Conservation (phyloP, 2,113 vertebrate species). For the Elephantulus edwardii region DNA sequence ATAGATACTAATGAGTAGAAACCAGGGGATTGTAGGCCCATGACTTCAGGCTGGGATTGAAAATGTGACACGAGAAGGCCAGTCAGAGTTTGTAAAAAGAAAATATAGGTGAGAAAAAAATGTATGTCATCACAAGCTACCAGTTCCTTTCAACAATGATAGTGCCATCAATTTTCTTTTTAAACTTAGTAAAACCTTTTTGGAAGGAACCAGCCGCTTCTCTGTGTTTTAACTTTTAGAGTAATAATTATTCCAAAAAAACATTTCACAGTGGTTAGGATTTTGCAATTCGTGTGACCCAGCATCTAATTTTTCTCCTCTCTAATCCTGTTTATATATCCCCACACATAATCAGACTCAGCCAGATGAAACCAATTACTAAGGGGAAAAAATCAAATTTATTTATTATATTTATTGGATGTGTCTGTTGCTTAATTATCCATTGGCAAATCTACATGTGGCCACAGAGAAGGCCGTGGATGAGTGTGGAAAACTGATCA, state of each 20-base stretch:
- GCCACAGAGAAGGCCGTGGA: slow-evolving; percentile 20
- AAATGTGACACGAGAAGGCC: not conserved
- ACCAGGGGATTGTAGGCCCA: too few species aligned
- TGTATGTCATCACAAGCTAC: not conserved
- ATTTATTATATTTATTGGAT: slow-evolving; percentile 78
- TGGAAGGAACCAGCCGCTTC: not conserved
- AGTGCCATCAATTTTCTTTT: slow-evolving; percentile 37
- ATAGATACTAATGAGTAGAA: not conserved
- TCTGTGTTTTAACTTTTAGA: slow-evolving; percentile 31
- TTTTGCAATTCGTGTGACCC: slow-evolving; percentile 50
- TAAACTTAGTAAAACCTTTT: slow-evolving; percentile 17
- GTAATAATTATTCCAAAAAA: slow-evolving; percentile 60
- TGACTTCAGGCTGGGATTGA: not conserved
- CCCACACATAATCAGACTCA: slow-evolving; percentile 59
- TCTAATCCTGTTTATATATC: slow-evolving; percentile 71
- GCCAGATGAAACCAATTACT: slow-evolving; percentile 78
- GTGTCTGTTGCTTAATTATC: slow-evolving; percentile 77
- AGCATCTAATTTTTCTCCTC: slow-evolving; percentile 65
- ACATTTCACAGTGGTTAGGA: slow-evolving; percentile 35
- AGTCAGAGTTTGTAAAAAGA: not conserved
- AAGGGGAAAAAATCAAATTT: slow-evolving; percentile 72
- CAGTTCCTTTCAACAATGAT: not conserved
- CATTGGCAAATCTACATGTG: slow-evolving; percentile 65
- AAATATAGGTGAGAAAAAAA: not conserved
- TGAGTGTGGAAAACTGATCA: slow-evolving; percentile 54